Evolutionary conservation across 2,797 vertebrate species (phyloP).

Genomic region (Chaetophractus vellerosus): DNA sequence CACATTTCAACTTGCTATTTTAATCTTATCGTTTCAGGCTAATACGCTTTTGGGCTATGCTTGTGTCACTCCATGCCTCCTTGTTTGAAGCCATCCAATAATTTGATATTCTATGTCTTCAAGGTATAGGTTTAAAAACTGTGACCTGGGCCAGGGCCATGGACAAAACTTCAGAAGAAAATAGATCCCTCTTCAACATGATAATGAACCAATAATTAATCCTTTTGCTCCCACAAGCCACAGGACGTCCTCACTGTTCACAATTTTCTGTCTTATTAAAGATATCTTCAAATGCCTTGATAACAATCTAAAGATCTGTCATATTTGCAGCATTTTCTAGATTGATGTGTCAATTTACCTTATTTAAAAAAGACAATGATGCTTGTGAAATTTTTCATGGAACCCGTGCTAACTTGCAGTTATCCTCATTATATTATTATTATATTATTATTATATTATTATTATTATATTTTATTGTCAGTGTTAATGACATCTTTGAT

Average conservation of each 20-base stretch:
- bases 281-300: neutral
- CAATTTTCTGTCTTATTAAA: slow-evolving; percentile 18
- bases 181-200: neutral
- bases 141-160: neutral
- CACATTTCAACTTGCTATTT: neutral
- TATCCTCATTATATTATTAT: neutral
- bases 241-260: neutral
- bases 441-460: neutral
- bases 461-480: slow-evolving; percentile 50
- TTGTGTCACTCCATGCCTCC: neutral
- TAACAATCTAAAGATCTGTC: neutral
- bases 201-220: neutral
- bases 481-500: neutral
- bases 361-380: slow-evolving; percentile 1
- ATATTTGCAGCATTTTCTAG: neutral
- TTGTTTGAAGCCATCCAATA: neutral
- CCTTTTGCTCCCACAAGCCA: neutral
- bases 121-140: neutral
- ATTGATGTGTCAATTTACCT: neutral
- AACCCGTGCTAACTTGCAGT: neutral
- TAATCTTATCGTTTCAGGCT: slow-evolving; percentile 8
- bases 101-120: neutral
- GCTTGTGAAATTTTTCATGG: neutral
- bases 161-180: neutral
- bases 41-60: neutral